Evolutionary conservation across 2,113 vertebrate species (phyloP).

Genomic region (Lucifuga dentata): DNA sequence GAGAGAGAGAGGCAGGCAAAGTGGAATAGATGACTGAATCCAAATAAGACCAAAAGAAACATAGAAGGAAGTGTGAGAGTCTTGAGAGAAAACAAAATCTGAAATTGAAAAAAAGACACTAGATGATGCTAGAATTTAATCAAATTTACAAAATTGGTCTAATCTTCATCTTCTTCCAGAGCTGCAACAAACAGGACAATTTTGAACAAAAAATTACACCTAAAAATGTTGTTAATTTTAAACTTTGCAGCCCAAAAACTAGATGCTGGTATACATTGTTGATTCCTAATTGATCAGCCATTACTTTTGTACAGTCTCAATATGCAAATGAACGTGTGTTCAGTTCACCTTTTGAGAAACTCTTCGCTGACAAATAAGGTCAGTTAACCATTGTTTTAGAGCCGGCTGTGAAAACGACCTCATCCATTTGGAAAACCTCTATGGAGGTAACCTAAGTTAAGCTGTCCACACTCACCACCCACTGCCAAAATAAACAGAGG

Average conservation of each 20-base stretch:
- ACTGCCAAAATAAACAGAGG: slow-evolving; percentile 23
- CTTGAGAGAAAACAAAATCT: no score
- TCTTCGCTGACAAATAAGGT: slow-evolving; percentile 3
- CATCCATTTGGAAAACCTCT: slow-evolving; percentile 35
- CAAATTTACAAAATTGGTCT: not conserved
- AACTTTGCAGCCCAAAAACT: slow-evolving; percentile 6
- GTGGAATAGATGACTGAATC: no score
- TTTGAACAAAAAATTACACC: slow-evolving; percentile 1
- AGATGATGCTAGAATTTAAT: not conserved
- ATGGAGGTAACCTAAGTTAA: not conserved
- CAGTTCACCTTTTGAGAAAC: slow-evolving; percentile 5
- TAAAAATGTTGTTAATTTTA: not conserved
- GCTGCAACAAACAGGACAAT: slow-evolving; percentile 3
- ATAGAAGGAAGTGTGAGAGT: no score
- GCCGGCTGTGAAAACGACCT: not conserved
- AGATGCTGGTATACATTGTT: not conserved
- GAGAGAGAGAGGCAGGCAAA: not conserved
- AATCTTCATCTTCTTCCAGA: not conserved
- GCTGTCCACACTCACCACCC: not conserved
- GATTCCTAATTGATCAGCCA: slow-evolving; percentile 10
- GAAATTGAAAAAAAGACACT: no score
- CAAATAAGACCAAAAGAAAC: no score
- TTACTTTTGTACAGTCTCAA: not conserved
- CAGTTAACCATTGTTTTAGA: slow-evolving; percentile 6
- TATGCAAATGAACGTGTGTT: not conserved